These are phyloP conservation scores for Actinia equina DNA, from an alignment of 64 coral and sea anemone species.

Conservation along the genomic window DNA sequence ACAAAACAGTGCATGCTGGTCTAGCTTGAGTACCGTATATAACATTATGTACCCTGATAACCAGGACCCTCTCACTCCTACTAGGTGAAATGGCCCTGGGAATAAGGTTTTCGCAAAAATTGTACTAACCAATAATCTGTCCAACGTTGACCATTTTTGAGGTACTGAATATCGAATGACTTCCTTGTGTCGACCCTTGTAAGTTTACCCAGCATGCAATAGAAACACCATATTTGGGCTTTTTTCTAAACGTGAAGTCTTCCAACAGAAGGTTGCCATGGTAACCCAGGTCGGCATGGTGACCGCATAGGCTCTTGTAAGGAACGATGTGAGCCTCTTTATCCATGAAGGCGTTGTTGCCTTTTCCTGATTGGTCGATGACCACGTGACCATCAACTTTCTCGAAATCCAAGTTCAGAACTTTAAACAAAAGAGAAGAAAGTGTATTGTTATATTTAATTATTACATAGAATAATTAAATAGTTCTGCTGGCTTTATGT, in stretches of 20 bases:
- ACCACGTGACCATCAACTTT: constrained; percentile 57
- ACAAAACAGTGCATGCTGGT: too few relatives aligned
- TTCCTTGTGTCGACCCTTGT: constrained; percentile 49
- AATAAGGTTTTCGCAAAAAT: too few relatives aligned
- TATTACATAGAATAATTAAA: background rate
- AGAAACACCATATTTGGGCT: constrained; percentile 67
- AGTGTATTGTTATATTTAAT: background rate
- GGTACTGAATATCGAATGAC: constrained; percentile 81
- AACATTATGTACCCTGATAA: too few relatives aligned
- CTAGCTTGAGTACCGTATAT: too few relatives aligned
- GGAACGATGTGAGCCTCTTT: constrained; percentile 51
- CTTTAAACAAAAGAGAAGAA: constrained; percentile 25
- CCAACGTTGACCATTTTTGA: constrained; percentile 40
- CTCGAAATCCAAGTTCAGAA: constrained; percentile 75
- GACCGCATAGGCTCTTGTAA: constrained; percentile 55
- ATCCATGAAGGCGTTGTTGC: constrained; percentile 78
- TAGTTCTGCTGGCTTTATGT: too few relatives aligned
- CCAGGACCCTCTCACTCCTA: too few relatives aligned
- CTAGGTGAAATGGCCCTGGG: too few relatives aligned
- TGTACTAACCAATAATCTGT: constrained; percentile 43
- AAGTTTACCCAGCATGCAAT: constrained; percentile 81
- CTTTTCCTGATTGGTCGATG: constrained; percentile 70
- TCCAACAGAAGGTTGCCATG: constrained; percentile 65
- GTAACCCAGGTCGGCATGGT: constrained; percentile 52
- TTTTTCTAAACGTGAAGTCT: constrained; percentile 80